These are phyloP conservation scores for Acanthopagrus latus DNA, from an alignment of 2,797 vertebrate genomes.

Conservation along the genomic window DNA sequence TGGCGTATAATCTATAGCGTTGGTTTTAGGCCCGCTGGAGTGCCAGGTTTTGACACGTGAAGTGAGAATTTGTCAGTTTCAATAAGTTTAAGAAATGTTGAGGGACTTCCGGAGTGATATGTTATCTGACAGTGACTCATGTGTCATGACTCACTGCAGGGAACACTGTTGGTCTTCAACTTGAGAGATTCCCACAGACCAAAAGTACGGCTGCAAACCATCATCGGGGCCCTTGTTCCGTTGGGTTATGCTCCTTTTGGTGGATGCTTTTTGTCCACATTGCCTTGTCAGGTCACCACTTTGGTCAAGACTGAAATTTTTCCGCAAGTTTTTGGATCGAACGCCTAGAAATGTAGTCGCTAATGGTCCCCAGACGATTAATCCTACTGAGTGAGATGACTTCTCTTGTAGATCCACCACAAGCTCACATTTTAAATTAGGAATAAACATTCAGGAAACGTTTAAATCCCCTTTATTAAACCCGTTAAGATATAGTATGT, in stretches of 20 bases:
- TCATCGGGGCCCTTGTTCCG: background rate
- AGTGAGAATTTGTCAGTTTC: conserved; percentile 7
- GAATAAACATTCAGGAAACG: too few species aligned
- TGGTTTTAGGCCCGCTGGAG: conserved; percentile 27
- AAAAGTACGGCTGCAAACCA: background rate
- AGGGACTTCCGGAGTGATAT: background rate
- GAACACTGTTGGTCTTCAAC: background rate
- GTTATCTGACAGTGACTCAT: background rate
- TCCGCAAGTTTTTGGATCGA: background rate
- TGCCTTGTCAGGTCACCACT: background rate
- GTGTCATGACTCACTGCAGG: background rate
- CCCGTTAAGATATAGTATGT: too few species aligned
- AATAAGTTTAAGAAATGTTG: conserved; percentile 13
- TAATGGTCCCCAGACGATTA: background rate
- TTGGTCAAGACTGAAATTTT: background rate
- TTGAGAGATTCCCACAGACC: background rate
- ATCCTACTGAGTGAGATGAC: background rate
- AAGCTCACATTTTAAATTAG: too few species aligned
- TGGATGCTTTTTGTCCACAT: background rate
- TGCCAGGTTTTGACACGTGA: conserved; percentile 28
- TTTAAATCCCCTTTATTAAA: too few species aligned
- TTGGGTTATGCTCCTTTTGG: background rate
- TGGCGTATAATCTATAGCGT: conserved; percentile 45
- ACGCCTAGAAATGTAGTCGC: background rate
- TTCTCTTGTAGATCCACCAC: background rate